These are phyloP conservation scores for Heterotis niloticus DNA, from an alignment of 2,113 vertebrate genomes.

Conservation along the genomic window DNA sequence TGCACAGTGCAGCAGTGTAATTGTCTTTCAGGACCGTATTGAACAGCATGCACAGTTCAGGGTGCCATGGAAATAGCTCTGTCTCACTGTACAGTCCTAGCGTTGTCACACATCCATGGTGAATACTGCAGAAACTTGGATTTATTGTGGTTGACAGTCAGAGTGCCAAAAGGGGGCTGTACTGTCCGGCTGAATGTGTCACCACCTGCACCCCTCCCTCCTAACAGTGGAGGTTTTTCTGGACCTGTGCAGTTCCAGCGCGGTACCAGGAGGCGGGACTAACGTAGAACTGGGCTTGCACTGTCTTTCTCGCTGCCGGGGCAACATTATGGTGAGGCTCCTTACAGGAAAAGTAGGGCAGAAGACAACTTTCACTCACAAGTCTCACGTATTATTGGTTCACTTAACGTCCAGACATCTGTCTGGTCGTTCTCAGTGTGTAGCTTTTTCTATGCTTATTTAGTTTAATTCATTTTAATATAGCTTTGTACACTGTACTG, in stretches of 20 bases:
- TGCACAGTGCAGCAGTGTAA: neutral
- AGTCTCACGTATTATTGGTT: neutral
- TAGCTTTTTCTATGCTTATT: no score
- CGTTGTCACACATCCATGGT: no score
- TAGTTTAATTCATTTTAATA: no score
- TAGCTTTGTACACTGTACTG: no score
- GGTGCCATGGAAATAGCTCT: no score
- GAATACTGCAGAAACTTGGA: no score
- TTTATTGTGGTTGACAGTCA: neutral
- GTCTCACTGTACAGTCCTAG: no score
- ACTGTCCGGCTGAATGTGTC: neutral
- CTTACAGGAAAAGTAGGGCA: no score
- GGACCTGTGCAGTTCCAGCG: constrained; percentile 67
- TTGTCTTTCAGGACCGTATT: no score
- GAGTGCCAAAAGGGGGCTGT: neutral
- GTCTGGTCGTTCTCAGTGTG: no score
- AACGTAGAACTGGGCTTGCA: constrained; percentile 71
- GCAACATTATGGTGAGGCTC: constrained; percentile 59
- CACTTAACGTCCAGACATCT: neutral
- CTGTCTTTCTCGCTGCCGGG: constrained; percentile 57
- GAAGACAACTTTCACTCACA: neutral
- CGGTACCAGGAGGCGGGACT: constrained; percentile 66
- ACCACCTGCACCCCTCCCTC: neutral
- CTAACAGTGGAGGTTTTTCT: constrained; percentile 64
- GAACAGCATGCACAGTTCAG: no score